Evolutionary conservation across 1,140 invertebrate species (phyloP).

Genomic region (Drosophila sp.): DNA sequence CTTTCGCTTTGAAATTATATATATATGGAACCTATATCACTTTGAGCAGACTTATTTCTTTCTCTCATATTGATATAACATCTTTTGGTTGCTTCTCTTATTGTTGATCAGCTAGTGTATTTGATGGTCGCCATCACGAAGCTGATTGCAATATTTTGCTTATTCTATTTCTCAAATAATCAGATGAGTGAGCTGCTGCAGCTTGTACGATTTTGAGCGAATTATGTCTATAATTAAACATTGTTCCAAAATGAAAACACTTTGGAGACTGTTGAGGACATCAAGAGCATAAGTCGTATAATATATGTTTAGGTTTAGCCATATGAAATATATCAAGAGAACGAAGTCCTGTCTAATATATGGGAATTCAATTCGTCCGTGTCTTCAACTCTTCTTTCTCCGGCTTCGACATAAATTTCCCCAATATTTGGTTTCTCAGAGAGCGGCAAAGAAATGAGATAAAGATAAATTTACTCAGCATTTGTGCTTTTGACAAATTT

Average conservation of each 20-base stretch:
- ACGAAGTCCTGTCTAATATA: not conserved
- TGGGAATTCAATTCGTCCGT: not conserved
- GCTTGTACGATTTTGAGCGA: constrained; percentile 33
- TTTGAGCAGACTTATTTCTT: too few relatives aligned
- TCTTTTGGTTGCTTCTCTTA: not conserved
- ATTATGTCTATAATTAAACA: constrained; percentile 54
- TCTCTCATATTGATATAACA: too few relatives aligned
- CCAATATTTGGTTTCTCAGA: constrained; percentile 3
- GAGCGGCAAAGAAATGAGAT: constrained; percentile 44
- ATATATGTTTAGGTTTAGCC: not conserved
- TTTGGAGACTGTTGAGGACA: constrained; percentile 1
- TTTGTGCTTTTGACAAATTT: constrained; percentile 70
- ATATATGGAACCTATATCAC: not conserved
- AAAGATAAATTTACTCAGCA: constrained; percentile 54
- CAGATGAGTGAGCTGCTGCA: constrained; percentile 13
- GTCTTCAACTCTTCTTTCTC: constrained; percentile 8
- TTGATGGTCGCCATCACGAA: not conserved
- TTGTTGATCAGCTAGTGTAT: not conserved
- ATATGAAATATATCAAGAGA: not conserved
- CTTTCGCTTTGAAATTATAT: not conserved
- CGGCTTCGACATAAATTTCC: constrained; percentile 6
- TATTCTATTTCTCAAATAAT: not conserved
- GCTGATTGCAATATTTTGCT: constrained; percentile 19
- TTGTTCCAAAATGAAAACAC: constrained; percentile 50
- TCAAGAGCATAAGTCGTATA: not conserved